Conservation (phyloP, 2,113 vertebrate genomes). For the Podiceps cristatus region DNA sequence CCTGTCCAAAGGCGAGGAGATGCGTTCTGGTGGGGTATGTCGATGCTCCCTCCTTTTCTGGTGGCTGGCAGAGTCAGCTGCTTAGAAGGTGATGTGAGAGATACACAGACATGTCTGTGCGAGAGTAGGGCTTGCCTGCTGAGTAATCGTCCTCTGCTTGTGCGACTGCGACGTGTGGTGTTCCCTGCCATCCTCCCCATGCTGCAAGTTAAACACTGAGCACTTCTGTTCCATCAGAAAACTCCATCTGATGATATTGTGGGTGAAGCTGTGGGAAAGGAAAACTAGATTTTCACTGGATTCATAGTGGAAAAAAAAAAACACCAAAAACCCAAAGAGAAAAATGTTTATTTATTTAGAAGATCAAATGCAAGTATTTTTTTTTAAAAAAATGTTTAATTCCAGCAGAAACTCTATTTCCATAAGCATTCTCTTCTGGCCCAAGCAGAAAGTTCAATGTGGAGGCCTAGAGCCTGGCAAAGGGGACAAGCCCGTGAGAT, state of each 20-base stretch:
- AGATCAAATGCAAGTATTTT: not conserved
- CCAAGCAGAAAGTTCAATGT: not conserved
- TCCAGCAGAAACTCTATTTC: not conserved
- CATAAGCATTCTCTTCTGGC: not conserved
- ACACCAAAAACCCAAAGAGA: not conserved
- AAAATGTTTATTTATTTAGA: not conserved
- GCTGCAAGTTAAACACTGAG: not conserved
- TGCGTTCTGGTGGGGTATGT: not conserved
- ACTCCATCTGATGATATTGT: not conserved
- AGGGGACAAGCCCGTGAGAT: not conserved
- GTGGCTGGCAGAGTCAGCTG: not conserved
- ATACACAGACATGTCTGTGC: not conserved
- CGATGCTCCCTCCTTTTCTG: not conserved
- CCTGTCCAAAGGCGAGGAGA: not conserved
- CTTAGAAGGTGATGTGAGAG: not conserved
- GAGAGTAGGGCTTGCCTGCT: not conserved
- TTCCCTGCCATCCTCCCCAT: not conserved
- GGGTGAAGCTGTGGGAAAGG: not conserved
- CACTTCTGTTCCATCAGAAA: not conserved
- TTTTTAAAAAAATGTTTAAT: not conserved
- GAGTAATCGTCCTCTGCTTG: not conserved
- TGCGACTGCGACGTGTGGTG: accelerated
- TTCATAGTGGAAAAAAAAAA: not conserved
- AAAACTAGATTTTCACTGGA: not conserved
- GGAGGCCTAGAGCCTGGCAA: not conserved